A percentile compares a stretch with the other conserved stretches of the same genome.
Conservation (phyloP, 1,140 invertebrate species). For the Drosophila murphyi region DNA sequence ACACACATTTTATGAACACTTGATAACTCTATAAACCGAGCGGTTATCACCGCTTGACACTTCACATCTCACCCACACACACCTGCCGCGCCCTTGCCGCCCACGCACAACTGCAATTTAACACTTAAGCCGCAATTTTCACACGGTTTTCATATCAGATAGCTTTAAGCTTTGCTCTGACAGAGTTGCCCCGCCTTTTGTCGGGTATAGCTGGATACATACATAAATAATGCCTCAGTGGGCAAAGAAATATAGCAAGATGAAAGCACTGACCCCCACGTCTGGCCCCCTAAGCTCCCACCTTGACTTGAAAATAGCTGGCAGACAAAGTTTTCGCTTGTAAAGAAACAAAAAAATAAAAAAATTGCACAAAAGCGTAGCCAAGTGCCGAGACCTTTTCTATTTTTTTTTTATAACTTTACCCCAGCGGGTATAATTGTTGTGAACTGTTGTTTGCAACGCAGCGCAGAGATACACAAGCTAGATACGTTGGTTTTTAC, state of each 20-base stretch:
- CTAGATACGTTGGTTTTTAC: not conserved
- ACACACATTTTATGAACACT: slow-evolving; percentile 65
- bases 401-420: slow-evolving; percentile 22
- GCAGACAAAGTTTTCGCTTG: slow-evolving; percentile 61
- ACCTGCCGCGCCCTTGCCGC: not conserved
- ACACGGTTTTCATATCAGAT: slow-evolving; percentile 70
- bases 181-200: not conserved
- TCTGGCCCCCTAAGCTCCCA: not conserved
- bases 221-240: slow-evolving; percentile 37
- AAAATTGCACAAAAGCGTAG: slow-evolving; percentile 38
- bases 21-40: slow-evolving; percentile 73
- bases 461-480: not conserved
- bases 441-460: slow-evolving; percentile 8
- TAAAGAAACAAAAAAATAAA: slow-evolving; percentile 8
- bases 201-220: slow-evolving; percentile 16
- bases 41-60: slow-evolving; percentile 59
- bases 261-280: slow-evolving; percentile 50
- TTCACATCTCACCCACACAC: slow-evolving; percentile 5
- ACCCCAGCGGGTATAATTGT: slow-evolving; percentile 31
- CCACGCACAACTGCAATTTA: slow-evolving; percentile 11
- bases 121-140: slow-evolving; percentile 57
- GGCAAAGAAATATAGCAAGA: slow-evolving; percentile 55
- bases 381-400: slow-evolving; percentile 43
- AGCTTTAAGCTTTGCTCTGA: slow-evolving; percentile 56
- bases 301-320: slow-evolving; percentile 33